phyloP scores from a whole-genome alignment of 2,113 vertebrate genomes.

The Rhynchopsitta pachyrhyncha region DNA sequence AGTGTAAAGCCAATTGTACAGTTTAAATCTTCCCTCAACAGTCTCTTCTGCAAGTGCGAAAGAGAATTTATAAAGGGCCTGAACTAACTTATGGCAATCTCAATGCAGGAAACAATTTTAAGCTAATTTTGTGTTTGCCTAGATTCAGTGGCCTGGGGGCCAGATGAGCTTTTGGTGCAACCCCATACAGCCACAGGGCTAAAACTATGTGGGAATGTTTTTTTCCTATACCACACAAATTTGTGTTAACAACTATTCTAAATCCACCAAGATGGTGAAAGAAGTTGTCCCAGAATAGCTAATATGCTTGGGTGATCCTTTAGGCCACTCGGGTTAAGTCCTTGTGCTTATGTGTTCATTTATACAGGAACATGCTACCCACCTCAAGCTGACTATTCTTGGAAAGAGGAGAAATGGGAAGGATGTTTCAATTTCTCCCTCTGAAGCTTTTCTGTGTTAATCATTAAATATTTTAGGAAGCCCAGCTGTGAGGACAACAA shows the following conservation, averaged over 20 bases:
- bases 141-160: neutral
- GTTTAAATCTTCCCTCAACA: neutral
- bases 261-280: neutral
- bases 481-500: neutral
- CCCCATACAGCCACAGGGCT: neutral
- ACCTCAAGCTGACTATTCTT: neutral
- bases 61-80: neutral
- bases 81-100: neutral
- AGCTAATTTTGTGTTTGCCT: neutral
- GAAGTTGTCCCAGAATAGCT: neutral
- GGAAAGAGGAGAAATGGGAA: neutral
- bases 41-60: neutral
- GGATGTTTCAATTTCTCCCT: neutral
- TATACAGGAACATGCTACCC: neutral
- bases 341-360: neutral
- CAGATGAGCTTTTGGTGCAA: neutral
- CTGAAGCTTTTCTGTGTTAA: neutral
- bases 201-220: neutral
- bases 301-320: neutral
- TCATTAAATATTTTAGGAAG: neutral
- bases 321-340: neutral
- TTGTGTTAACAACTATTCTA: neutral
- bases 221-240: neutral
- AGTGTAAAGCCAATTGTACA: accelerated
- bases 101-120: neutral